Evolutionary conservation across 1,140 invertebrate species (phyloP).

Genomic region (Eueides isabella): DNA sequence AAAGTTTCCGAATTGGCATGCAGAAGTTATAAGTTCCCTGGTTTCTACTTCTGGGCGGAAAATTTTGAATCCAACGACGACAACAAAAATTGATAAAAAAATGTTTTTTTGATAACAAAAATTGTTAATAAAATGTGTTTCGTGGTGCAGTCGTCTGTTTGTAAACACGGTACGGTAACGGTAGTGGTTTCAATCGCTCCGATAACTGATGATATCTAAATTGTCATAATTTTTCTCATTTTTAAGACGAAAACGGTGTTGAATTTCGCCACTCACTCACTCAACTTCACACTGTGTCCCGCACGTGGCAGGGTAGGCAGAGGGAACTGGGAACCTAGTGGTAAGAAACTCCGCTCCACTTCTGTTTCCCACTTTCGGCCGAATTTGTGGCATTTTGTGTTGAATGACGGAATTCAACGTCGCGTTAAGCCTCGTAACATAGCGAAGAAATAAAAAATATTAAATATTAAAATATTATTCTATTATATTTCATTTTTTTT

Average conservation of each 20-base stretch:
- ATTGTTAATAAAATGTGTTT: too few species aligned
- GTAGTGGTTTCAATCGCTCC: too few species aligned
- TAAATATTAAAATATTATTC: not conserved
- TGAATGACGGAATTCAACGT: not conserved
- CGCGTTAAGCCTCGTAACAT: not conserved
- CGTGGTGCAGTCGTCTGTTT: too few species aligned
- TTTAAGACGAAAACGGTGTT: too few species aligned
- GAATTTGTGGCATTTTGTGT: not conserved
- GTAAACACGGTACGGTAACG: too few species aligned
- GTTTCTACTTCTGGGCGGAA: not conserved
- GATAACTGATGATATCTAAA: too few species aligned
- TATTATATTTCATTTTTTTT: too few species aligned
- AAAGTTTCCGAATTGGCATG: constrained; percentile 55
- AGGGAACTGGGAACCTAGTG: not conserved
- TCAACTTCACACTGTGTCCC: not conserved
- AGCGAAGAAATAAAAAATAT: not conserved
- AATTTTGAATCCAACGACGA: not conserved
- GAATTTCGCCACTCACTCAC: too few species aligned
- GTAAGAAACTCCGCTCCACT: not conserved
- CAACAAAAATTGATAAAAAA: too few species aligned
- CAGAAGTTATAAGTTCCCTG: constrained; percentile 43
- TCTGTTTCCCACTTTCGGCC: not conserved
- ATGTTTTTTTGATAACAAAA: too few species aligned
- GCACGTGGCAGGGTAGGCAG: not conserved
- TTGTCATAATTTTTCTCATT: too few species aligned